A percentile compares a stretch with the other conserved stretches of the same genome.
Evolutionary conservation across 2,113 vertebrate species (phyloP).

Genomic region (Cinclus cinclus): DNA sequence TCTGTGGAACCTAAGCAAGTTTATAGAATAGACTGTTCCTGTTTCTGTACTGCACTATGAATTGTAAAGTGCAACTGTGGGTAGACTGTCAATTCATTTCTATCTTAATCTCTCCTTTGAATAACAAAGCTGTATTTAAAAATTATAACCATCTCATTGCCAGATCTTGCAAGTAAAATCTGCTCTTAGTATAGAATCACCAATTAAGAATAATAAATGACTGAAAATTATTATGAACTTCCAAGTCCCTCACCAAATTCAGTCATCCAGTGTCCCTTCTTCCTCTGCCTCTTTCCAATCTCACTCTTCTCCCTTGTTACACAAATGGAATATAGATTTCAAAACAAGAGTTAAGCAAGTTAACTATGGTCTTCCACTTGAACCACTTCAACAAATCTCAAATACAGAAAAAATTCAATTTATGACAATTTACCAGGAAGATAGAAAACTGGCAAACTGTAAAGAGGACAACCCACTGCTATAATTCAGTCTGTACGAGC

Average conservation of each 20-base stretch:
- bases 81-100: constrained; percentile 31
- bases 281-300: not conserved
- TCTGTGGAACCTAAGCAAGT: not conserved
- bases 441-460: not conserved
- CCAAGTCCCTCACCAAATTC: not conserved
- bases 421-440: not conserved
- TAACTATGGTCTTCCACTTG: not conserved
- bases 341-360: not conserved
- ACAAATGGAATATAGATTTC: not conserved
- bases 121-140: constrained; percentile 26
- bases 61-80: constrained; percentile 24
- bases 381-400: not conserved
- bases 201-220: not conserved
- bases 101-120: constrained; percentile 34
- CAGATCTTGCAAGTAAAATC: not conserved
- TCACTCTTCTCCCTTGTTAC: not conserved
- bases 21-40: constrained; percentile 6
- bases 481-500: not conserved
- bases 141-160: not conserved
- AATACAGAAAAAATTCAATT: not conserved
- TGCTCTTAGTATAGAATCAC: not conserved
- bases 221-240: not conserved
- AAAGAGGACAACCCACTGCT: not conserved
- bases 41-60: not conserved
- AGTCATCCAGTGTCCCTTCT: not conserved